These are phyloP conservation scores for Neoitamus cyanurus DNA, from an alignment of 2,888 invertebrate genomes.

Conservation along the genomic window DNA sequence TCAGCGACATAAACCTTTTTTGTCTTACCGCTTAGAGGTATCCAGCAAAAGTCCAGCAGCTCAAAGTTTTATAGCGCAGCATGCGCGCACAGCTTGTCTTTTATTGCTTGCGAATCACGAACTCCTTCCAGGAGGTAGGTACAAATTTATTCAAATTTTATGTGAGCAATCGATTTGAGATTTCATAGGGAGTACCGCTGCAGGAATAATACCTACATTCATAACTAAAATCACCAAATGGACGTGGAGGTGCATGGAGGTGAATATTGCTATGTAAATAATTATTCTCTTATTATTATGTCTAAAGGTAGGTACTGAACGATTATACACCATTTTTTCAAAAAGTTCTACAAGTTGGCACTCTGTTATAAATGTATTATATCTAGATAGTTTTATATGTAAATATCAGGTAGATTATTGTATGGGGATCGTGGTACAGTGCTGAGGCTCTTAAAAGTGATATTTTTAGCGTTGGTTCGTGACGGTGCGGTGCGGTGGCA, in stretches of 20 bases:
- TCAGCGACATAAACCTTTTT: too few relatives aligned
- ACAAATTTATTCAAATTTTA: not conserved
- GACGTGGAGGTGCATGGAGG: not conserved
- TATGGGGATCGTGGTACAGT: too few relatives aligned
- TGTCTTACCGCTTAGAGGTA: not conserved
- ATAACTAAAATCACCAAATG: not conserved
- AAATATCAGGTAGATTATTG: too few relatives aligned
- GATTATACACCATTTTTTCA: too few relatives aligned
- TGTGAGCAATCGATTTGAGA: not conserved
- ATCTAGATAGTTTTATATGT: too few relatives aligned
- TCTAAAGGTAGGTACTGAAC: too few relatives aligned
- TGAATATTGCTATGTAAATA: not conserved
- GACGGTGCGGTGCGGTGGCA: too few relatives aligned
- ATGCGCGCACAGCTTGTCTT: not conserved
- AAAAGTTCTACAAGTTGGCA: too few relatives aligned
- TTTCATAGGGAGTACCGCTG: not conserved
- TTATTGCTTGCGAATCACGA: not conserved
- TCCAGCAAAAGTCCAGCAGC: not conserved
- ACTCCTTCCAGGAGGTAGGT: not conserved
- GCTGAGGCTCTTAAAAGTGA: too few relatives aligned
- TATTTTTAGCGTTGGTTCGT: too few relatives aligned
- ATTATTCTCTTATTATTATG: too few relatives aligned
- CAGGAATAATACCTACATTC: not conserved
- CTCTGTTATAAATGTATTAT: too few relatives aligned
- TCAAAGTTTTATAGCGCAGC: not conserved